These are phyloP conservation scores for Clamator glandarius DNA, from an alignment of 2,797 vertebrate genomes.

Conservation along the genomic window DNA sequence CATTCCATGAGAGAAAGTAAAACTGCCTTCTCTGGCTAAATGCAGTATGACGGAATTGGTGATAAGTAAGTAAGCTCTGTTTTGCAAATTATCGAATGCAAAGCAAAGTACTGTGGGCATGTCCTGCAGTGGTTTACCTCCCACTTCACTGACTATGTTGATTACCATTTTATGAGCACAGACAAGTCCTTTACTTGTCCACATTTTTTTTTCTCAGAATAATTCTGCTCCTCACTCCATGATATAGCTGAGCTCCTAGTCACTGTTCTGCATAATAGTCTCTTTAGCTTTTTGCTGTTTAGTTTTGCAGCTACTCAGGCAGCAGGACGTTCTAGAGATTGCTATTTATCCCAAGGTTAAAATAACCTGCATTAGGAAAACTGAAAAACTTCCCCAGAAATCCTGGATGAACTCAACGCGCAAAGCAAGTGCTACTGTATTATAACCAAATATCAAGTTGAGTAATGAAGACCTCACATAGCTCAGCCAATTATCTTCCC, in stretches of 20 bases:
- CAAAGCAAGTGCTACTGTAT: background rate
- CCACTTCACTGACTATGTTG: constrained; percentile 39
- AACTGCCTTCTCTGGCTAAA: constrained; percentile 29
- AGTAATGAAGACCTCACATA: background rate
- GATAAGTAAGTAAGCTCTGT: constrained; percentile 24
- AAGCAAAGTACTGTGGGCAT: background rate
- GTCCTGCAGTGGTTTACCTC: background rate
- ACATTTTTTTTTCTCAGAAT: background rate
- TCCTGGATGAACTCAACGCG: background rate
- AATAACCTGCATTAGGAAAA: background rate
- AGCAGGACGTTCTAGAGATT: background rate
- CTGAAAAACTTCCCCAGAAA: background rate
- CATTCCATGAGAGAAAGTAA: background rate
- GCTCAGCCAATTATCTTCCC: background rate
- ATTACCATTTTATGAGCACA: constrained; percentile 22
- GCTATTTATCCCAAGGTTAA: background rate
- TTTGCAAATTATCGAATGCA: constrained; percentile 37
- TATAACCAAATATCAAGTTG: background rate
- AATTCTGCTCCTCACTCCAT: constrained; percentile 10
- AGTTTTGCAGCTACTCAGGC: background rate
- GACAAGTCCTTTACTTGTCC: constrained; percentile 10
- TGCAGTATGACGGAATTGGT: background rate
- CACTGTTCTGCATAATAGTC: background rate
- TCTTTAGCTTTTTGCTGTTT: background rate
- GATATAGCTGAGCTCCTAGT: background rate